phyloP scores from a whole-genome alignment of 2,797 vertebrate genomes.

The Rhabdophis nuchalis region DNA sequence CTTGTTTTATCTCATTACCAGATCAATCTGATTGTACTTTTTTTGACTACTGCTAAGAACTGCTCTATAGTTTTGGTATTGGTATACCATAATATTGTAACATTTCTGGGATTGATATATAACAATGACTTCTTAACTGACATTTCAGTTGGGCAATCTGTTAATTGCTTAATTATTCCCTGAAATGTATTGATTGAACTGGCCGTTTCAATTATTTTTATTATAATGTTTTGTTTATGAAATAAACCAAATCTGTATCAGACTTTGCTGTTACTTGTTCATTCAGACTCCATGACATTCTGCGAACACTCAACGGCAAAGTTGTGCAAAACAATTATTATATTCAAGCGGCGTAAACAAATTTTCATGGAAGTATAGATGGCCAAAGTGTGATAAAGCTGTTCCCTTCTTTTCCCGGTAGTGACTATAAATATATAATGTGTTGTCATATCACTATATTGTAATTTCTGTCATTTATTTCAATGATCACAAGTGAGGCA shows the following conservation, averaged over 20 bases:
- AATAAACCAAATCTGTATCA: not conserved
- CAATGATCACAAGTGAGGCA: not conserved
- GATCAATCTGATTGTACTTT: not conserved
- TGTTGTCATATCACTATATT: not conserved
- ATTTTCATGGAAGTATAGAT: not conserved
- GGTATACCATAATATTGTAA: not conserved
- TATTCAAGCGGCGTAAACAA: not conserved
- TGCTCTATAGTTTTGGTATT: not conserved
- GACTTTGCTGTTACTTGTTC: not conserved
- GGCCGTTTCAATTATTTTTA: not conserved
- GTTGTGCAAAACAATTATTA: not conserved
- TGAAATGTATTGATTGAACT: not conserved
- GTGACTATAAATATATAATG: not conserved
- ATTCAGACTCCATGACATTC: not conserved
- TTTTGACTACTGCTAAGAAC: not conserved
- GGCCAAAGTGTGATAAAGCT: not conserved
- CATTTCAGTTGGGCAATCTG: not conserved
- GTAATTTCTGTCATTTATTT: not conserved
- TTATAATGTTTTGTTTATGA: not conserved
- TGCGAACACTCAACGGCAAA: not conserved
- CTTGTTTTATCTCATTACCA: not conserved
- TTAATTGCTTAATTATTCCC: not conserved
- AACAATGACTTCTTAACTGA: not conserved
- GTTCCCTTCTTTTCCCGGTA: not conserved
- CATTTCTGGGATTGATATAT: not conserved